Evolutionary conservation across 2,888 invertebrate genomes (phyloP), one percentile per base, ranked within the genome.

Genomic region (Amblyjoppa proteus): DNA sequence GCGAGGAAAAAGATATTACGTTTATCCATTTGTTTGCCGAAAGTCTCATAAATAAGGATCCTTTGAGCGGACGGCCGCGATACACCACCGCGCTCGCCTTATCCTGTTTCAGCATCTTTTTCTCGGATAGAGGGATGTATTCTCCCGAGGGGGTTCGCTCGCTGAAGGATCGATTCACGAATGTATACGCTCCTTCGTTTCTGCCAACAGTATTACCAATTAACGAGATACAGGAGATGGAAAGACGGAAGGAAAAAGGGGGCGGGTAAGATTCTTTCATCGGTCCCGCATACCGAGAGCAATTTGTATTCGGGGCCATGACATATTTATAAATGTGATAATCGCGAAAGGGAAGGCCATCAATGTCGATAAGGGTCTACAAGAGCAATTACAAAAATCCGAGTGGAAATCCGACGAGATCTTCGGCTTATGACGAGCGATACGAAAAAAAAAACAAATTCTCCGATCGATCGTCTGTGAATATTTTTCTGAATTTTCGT

Each of bases 31-130:
- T 93, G 93, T 93, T 93, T 93, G 92, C 93, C 92, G 90, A 93
- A 92, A 93, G 92, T 93, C 93, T 94, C 93, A 93, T 93, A 93
- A 93, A 93, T 93, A 93, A 93, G 92, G 91, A 93, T 91, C 92
- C 93, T 93, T 93, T 93, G 93, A 94, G 83, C 83, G 81, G 86
- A 83, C 64, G 80, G 68, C 68, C 75, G 69, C 83, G 83, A 85
- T 85, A 83, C 79, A 80, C 80, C 76, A 77, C 70, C 45, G 85
- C 71, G 77, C 81, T 78, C 64, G 83, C 79, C 84, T 81, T 86
- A 87, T 87, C 85, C 76, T 77, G 70, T 83, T 85, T 81, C 80
- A 81, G 83, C 69, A 85, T 87, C 83, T 77, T 78, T 82, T 80
- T 71, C 81, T 61, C 51, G 20, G 77, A 75, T 68, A 81, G 74